Base-by-base conservation (phyloP, 2,888 invertebrate genomes). In the Xiphydria camelus region DNA sequence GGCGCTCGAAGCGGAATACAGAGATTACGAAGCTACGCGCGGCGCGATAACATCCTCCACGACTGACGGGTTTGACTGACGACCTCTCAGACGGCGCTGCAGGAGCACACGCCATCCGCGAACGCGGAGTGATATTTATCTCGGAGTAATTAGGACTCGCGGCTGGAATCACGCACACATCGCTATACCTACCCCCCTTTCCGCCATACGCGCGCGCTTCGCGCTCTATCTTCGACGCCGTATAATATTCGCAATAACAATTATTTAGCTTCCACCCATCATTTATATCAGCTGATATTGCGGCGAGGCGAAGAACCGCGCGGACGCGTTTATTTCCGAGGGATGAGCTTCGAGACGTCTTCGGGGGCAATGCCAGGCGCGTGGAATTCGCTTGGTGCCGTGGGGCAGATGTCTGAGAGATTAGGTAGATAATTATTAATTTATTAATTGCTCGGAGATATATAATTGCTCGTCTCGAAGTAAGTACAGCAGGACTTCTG, bases 71-170 rank as follows among this genome's bases (percentile, higher is more conserved):
- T 63, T 66, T 68, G 68, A 68, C 67, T 66, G 69, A 69, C 69
- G 68, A 68, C 60, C 64, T 61, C 52, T 62, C 59, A 60, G 63
- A 58, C 52, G 48, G 55, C 66, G 53, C 66, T 61, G 63, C 69
- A 68, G 70, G 68, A 70, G 66, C 70, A 64, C n/a, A n/a, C 64
- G 64, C 64, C 62, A 70, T 66, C 62, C 62, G 64, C 61, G 57
- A 61, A 57, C 56, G 53, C 49, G 55, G 53, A 64, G 55, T 66
- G 70, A 70, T 70, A 70, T 63, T 66, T 68, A 70, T 70, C 70
- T 68, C 57, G 48, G 57, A 59, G 64, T 70, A 70, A 70, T 70
- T 70, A 70, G 69, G 59, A 68, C 63, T 60, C 49, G n/a, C n/a
- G 57, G 49, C 51, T 50, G 59, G 64, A 68, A 70, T 68, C 64